A percentile compares a stretch with the other conserved stretches of the same genome.
Conservation (phyloP, 2,888 invertebrate species). For the Mongoloraphidia duomilia region DNA sequence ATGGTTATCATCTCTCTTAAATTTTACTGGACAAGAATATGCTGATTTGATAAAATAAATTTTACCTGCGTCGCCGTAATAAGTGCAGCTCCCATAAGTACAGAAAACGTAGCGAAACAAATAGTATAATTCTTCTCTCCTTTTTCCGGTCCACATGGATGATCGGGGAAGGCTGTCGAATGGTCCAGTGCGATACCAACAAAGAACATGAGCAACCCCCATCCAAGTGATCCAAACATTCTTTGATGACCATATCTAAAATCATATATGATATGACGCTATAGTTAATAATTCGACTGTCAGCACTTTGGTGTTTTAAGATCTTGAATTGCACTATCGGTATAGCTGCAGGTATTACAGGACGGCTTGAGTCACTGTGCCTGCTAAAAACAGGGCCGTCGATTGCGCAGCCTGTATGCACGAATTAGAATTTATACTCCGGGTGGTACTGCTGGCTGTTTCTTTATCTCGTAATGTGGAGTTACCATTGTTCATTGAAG, state of each 20-base stretch:
- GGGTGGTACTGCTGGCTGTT: no score
- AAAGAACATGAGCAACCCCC: conserved; percentile 98
- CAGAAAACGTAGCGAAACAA: conserved; percentile 94
- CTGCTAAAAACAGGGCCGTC: no score
- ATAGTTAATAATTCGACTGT: no score
- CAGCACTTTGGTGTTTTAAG: no score
- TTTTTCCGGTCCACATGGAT: conserved; percentile 77
- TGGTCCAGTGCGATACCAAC: conserved; percentile 94
- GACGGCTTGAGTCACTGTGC: no score
- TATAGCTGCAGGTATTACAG: no score
- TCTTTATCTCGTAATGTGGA: no score
- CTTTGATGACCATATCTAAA: conserved; percentile 82
- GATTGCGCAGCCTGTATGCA: no score
- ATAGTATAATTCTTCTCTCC: conserved; percentile 97
- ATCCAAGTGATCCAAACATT: conserved; percentile 95
- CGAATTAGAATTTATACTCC: no score
- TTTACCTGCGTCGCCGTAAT: conserved; percentile 79
- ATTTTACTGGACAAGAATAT: neutral
- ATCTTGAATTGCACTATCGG: no score
- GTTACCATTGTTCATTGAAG: no score
- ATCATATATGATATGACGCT: neutral
- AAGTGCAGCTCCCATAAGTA: conserved; percentile 89
- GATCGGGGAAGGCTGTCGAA: conserved; percentile 87
- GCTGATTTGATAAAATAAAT: conserved; percentile 17
- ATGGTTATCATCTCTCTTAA: neutral